These are phyloP conservation scores for Gastrophysa polygoni DNA, from an alignment of 2,888 invertebrate species.

Conservation along the genomic window DNA sequence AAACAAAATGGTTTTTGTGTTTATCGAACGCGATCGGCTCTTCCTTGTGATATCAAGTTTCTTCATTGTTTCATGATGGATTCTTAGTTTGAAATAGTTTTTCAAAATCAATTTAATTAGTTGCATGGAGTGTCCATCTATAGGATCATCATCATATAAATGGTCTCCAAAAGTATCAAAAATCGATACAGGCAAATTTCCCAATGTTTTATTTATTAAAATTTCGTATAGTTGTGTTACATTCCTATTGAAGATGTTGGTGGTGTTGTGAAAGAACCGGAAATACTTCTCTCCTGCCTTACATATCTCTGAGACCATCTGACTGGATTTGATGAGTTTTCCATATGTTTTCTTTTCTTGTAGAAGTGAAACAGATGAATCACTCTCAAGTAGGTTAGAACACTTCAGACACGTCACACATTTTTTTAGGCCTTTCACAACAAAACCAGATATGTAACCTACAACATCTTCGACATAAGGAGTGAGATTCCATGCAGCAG, in stretches of 20 bases:
- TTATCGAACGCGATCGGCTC: slow-evolving; percentile 9
- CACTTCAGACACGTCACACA: slow-evolving; percentile 16
- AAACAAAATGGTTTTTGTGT: slow-evolving; percentile 13
- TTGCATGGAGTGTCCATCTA: slow-evolving; percentile 6
- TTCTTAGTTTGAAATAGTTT: slow-evolving; percentile 27
- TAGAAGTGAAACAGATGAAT: slow-evolving; percentile 13
- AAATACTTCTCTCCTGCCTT: slow-evolving; percentile 22
- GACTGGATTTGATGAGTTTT: slow-evolving; percentile 16
- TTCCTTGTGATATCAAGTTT: slow-evolving; percentile 3
- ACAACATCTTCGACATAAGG: slow-evolving; percentile 20
- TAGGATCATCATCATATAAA: slow-evolving; percentile 11
- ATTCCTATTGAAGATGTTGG: slow-evolving; percentile 23
- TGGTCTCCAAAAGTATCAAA: slow-evolving; percentile 15
- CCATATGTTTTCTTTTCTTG: slow-evolving; percentile 23
- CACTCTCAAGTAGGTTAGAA: slow-evolving; percentile 14
- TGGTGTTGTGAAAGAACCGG: slow-evolving; percentile 19
- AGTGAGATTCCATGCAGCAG: slow-evolving; percentile 20
- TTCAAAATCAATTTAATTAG: slow-evolving; percentile 12
- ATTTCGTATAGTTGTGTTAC: slow-evolving; percentile 7
- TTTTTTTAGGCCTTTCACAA: slow-evolving; percentile 15
- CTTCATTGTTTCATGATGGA: slow-evolving; percentile 20
- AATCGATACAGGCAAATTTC: slow-evolving; percentile 8
- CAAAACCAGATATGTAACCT: slow-evolving; percentile 22
- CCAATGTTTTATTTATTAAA: slow-evolving; percentile 10
- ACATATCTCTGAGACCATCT: slow-evolving; percentile 23